Conservation (phyloP, 2,888 invertebrate genomes). For the Cheilosia scutellata region DNA sequence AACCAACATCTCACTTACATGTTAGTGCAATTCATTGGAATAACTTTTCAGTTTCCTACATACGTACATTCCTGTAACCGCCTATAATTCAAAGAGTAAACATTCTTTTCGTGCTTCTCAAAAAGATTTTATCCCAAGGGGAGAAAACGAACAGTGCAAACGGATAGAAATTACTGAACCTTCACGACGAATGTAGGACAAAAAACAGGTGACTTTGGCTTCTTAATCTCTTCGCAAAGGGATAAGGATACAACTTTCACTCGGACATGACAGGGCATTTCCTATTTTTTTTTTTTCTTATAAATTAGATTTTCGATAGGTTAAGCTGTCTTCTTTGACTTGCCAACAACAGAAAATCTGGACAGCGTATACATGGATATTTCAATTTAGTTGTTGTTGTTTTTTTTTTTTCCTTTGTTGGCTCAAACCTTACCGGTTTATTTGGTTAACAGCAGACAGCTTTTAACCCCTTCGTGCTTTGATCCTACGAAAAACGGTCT, state of each 20-base stretch:
- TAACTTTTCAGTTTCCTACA: constrained; percentile 25
- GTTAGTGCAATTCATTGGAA: constrained; percentile 36
- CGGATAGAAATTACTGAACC: constrained; percentile 56
- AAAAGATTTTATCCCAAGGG: constrained; percentile 47
- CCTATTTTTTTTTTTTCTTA: constrained; percentile 5
- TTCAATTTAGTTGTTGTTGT: constrained; percentile 19
- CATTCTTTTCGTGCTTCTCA: constrained; percentile 47
- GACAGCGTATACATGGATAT: constrained; percentile 35
- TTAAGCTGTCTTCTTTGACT: constrained; percentile 70
- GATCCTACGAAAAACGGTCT: constrained; percentile 35
- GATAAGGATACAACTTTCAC: constrained; percentile 63
- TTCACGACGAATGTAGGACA: constrained; percentile 17
- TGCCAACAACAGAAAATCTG: constrained; percentile 33
- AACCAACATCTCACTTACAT: constrained; percentile 39
- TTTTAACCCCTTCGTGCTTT: constrained; percentile 55
- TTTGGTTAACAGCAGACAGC: constrained; percentile 17
- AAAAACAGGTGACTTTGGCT: constrained; percentile 60
- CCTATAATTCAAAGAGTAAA: constrained; percentile 57
- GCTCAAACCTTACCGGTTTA: constrained; percentile 16
- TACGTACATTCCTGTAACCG: not conserved
- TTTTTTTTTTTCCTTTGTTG: not conserved
- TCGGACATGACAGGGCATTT: constrained; percentile 50
- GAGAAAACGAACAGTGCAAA: constrained; percentile 25
- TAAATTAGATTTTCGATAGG: constrained; percentile 71
- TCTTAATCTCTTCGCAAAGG: constrained; percentile 65